Evolutionary conservation across 2,113 vertebrate species (phyloP).

Genomic region (Xenopus laevis): DNA sequence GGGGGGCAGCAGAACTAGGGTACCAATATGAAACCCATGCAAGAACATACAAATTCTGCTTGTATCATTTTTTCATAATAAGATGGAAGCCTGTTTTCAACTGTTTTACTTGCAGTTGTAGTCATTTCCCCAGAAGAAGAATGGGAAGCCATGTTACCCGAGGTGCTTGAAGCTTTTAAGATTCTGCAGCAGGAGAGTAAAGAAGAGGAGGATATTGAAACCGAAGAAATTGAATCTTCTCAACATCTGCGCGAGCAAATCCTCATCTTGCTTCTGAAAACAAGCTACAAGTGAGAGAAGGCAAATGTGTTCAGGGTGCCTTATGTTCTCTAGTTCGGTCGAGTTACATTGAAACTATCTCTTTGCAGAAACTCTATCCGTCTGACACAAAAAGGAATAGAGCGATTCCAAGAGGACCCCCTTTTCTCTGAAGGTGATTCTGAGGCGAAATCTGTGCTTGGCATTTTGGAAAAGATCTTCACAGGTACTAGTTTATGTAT

Average conservation of each 20-base stretch:
- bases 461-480: slow-evolving; percentile 72
- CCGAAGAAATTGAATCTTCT: slow-evolving; percentile 56
- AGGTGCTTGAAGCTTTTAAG: slow-evolving; percentile 69
- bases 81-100: too few species aligned
- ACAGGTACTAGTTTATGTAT: slow-evolving; percentile 69
- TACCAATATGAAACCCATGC: too few species aligned
- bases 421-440: slow-evolving; percentile 58
- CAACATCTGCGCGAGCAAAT: slow-evolving; percentile 68
- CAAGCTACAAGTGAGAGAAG: slow-evolving; percentile 82
- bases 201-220: slow-evolving; percentile 51
- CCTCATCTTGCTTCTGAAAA: slow-evolving; percentile 70
- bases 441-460: slow-evolving; percentile 57
- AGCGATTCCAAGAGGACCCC: slow-evolving; percentile 64
- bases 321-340: too few species aligned
- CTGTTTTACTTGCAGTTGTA: neutral
- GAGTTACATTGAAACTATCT: neutral
- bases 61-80: neutral
- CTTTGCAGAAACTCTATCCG: slow-evolving; percentile 73
- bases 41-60: neutral
- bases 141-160: slow-evolving; percentile 91
- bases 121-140: slow-evolving; percentile 76
- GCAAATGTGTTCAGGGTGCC: neutral
- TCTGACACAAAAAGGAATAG: slow-evolving; percentile 67
- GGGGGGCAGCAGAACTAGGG: too few species aligned
- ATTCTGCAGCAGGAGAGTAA: slow-evolving; percentile 60